phyloP scores from a whole-genome alignment of 2,797 vertebrate genomes.

The Notolepis coatsorum region DNA sequence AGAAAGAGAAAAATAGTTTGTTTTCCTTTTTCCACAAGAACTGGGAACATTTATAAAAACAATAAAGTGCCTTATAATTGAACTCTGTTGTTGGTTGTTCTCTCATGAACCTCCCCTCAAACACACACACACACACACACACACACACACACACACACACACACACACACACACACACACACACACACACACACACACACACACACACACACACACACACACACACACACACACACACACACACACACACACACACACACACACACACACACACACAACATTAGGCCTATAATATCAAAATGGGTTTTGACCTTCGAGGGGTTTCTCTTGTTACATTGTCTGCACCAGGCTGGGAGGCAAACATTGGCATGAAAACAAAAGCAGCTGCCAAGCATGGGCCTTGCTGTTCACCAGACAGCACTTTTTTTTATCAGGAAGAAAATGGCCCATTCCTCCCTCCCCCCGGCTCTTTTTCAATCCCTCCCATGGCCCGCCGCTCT shows the following conservation, averaged over 20 bases:
- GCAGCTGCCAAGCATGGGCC: constrained; percentile 26
- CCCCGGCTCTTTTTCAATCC: constrained; percentile 73
- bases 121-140: too few relatives aligned
- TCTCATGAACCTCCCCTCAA: constrained; percentile 5
- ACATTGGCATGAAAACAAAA: constrained; percentile 39
- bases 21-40: constrained; percentile 50
- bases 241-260: too few relatives aligned
- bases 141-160: too few relatives aligned
- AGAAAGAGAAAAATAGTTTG: too few relatives aligned
- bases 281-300: too few relatives aligned
- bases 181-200: too few relatives aligned
- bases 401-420: constrained; percentile 45
- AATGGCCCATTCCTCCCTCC: constrained; percentile 70
- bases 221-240: too few relatives aligned
- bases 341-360: constrained; percentile 45
- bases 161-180: too few relatives aligned
- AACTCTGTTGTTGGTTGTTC: constrained; percentile 61
- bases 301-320: constrained; percentile 58
- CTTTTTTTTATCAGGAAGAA: constrained; percentile 56
- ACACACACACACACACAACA: too few relatives aligned
- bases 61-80: constrained; percentile 67
- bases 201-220: too few relatives aligned
- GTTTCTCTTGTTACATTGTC: constrained; percentile 34
- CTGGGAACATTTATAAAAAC: constrained; percentile 67
- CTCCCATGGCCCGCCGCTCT: constrained; percentile 85